Conservation (phyloP, 2,113 vertebrate genomes). For the Hippocampus comes region DNA sequence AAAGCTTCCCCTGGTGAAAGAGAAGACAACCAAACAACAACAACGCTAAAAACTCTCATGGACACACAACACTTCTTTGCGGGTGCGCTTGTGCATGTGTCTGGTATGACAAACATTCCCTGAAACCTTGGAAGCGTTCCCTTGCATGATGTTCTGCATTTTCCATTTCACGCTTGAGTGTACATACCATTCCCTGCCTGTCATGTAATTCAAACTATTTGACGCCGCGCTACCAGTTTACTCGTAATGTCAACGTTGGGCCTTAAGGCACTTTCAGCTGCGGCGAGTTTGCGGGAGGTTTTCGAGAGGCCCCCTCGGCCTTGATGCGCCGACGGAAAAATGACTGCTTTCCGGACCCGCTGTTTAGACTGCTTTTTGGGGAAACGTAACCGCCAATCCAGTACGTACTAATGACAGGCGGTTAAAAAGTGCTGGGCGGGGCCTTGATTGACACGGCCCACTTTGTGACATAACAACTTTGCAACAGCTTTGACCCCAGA, state of each 20-base stretch:
- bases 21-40: slow-evolving; percentile 46
- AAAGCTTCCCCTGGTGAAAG: neutral
- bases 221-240: neutral
- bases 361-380: neutral
- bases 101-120: slow-evolving; percentile 10
- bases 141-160: slow-evolving; percentile 12
- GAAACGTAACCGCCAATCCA: neutral
- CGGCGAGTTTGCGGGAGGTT: neutral
- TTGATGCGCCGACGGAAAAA: neutral
- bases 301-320: neutral
- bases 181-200: slow-evolving; percentile 13
- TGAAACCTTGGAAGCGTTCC: slow-evolving; percentile 32
- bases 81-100: slow-evolving; percentile 2
- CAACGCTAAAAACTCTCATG: slow-evolving; percentile 34
- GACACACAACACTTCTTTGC: slow-evolving; percentile 9
- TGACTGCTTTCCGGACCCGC: neutral
- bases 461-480: neutral
- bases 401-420: neutral
- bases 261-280: neutral
- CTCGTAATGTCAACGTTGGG: neutral
- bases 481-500: neutral
- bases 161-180: slow-evolving; percentile 21
- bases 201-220: slow-evolving; percentile 44
- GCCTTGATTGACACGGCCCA: neutral
- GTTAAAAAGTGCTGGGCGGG: neutral